A percentile compares a stretch with the other conserved stretches of the same genome.
These are phyloP conservation scores for Cyprinus carpio DNA, from an alignment of 2,113 vertebrate species.

Conservation along the genomic window DNA sequence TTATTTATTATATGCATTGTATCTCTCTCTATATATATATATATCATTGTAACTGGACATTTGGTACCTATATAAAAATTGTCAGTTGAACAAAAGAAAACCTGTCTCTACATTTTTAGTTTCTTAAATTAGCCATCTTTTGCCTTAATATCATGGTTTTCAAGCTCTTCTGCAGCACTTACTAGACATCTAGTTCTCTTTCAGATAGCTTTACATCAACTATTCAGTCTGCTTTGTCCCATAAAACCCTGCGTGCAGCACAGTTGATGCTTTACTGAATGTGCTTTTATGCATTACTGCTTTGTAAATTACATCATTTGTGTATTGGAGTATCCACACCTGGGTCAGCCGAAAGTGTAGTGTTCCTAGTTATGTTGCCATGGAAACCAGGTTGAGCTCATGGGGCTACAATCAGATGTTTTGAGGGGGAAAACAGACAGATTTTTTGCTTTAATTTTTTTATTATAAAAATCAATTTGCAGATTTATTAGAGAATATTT, in stretches of 20 bases:
- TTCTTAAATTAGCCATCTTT: background rate
- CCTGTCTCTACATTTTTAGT: background rate
- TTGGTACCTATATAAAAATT: background rate
- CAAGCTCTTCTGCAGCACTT: background rate
- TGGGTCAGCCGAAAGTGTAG: slow-evolving; percentile 65
- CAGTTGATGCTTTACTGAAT: background rate
- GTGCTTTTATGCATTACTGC: background rate
- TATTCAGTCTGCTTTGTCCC: background rate
- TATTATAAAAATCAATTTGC: slow-evolving; percentile 79
- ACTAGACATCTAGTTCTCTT: background rate
- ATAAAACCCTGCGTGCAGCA: background rate
- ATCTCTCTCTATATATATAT: too few relatives aligned
- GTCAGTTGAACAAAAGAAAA: too few relatives aligned
- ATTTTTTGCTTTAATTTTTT: slow-evolving; percentile 58
- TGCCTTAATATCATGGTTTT: background rate
- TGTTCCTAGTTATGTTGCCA: slow-evolving; percentile 64
- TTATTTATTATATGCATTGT: too few relatives aligned
- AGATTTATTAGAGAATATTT: slow-evolving; percentile 70
- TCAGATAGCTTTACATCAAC: background rate
- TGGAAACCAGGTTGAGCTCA: slow-evolving; percentile 64
- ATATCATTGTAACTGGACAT: background rate
- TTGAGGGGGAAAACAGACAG: slow-evolving; percentile 3
- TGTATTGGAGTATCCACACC: slow-evolving; percentile 49
- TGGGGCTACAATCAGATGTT: slow-evolving; percentile 63
- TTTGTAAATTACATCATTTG: slow-evolving; percentile 4